These are phyloP conservation scores for Alethe diademata DNA, from an alignment of 2,113 vertebrate genomes.

Conservation along the genomic window DNA sequence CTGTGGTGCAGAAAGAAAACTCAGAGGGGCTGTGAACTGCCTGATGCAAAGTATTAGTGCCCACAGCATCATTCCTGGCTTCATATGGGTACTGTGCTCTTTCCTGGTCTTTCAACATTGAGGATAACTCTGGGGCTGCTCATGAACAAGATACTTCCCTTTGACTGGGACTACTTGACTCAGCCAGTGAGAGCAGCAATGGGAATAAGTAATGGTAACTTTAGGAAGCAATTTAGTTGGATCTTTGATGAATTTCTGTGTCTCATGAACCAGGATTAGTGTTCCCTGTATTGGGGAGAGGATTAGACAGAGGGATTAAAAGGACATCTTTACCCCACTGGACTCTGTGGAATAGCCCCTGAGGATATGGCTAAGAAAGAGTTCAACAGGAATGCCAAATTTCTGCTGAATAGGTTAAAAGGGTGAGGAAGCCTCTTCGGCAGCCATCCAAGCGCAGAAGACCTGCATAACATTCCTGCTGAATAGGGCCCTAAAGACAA, in stretches of 20 bases:
- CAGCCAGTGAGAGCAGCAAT: not conserved
- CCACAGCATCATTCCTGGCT: not conserved
- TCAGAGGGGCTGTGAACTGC: not conserved
- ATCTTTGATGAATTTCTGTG: slow-evolving; percentile 4
- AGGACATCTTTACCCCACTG: slow-evolving; percentile 71
- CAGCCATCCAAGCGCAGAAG: slow-evolving; percentile 74
- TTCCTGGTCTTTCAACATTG: not conserved
- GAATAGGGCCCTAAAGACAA: slow-evolving; percentile 73
- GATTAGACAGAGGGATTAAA: slow-evolving; percentile 68
- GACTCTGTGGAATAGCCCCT: slow-evolving; percentile 74
- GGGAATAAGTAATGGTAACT: not conserved
- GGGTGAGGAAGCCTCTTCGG: slow-evolving; percentile 76
- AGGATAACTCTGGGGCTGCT: not conserved
- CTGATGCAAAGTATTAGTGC: not conserved
- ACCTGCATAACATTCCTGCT: slow-evolving; percentile 74
- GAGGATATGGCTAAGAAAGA: slow-evolving; percentile 74
- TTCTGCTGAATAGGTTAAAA: slow-evolving; percentile 77
- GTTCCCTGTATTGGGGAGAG: slow-evolving; percentile 32
- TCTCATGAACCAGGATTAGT: slow-evolving; percentile 41
- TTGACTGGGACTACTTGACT: not conserved
- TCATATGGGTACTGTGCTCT: not conserved
- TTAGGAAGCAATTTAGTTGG: slow-evolving; percentile 1
- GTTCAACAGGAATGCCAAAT: slow-evolving; percentile 75
- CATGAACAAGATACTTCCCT: not conserved
- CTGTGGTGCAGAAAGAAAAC: not conserved